Conservation (phyloP, 2,113 vertebrate genomes). For the Archocentrus centrarchus region DNA sequence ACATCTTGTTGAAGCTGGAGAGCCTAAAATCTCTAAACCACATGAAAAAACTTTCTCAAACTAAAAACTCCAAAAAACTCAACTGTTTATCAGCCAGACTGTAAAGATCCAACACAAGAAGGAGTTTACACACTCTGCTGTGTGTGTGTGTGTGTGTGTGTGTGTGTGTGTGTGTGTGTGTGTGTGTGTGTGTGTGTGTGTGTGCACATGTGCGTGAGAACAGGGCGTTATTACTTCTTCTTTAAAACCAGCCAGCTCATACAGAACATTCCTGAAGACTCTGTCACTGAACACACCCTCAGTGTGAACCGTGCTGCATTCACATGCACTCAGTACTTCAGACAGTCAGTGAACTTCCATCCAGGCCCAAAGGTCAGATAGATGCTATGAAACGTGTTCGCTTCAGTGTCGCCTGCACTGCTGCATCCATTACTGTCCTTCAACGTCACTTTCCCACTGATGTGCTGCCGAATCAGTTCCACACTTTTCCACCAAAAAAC, state of each 20-base stretch:
- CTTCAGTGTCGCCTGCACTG: background rate
- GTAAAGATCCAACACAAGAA: no score
- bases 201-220: background rate
- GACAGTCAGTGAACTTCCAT: background rate
- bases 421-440: no score
- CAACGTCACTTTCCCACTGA: no score
- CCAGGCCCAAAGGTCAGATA: background rate
- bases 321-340: background rate
- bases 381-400: background rate
- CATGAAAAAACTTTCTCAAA: no score
- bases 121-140: no score
- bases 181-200: background rate
- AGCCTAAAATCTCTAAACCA: no score
- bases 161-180: background rate
- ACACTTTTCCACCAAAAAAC: no score
- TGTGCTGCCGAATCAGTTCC: no score
- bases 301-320: background rate
- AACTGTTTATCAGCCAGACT: no score
- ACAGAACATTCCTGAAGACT: background rate
- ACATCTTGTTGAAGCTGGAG: no score
- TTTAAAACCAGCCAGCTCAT: background rate
- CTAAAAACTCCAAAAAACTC: no score
- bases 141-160: background rate
- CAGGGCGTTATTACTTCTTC: background rate
- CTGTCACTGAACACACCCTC: conserved; percentile 17